Conservation (phyloP, 2,888 invertebrate genomes). For the Sesia bembeciformis region DNA sequence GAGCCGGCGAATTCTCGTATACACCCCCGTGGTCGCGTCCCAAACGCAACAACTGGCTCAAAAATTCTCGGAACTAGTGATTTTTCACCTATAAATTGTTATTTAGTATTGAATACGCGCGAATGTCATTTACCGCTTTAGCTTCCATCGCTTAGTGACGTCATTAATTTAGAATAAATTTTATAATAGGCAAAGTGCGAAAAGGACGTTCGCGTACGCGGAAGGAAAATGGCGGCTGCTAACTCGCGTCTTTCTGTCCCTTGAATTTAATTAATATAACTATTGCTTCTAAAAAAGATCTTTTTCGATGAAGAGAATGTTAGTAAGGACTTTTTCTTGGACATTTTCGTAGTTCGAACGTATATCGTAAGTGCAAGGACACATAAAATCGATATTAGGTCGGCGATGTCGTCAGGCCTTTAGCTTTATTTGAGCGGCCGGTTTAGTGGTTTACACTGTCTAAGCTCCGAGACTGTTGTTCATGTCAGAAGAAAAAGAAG, state of each 20-base stretch:
- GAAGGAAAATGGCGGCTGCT: constrained; percentile 56
- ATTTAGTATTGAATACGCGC: constrained; percentile 2
- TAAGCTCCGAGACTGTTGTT: constrained; percentile 49
- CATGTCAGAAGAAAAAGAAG: constrained; percentile 58
- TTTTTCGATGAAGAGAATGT: constrained; percentile 23
- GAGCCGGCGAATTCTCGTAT: constrained; percentile 63
- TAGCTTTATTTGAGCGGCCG: constrained; percentile 17
- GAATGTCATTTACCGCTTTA: no score
- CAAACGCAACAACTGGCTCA: constrained; percentile 22
- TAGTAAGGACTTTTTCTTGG: constrained; percentile 33
- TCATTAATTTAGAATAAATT: constrained; percentile 4
- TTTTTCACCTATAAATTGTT: no score
- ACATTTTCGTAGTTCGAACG: constrained; percentile 16
- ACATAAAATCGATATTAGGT: constrained; percentile 44
- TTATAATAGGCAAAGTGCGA: constrained; percentile 15
- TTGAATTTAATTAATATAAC: constrained; percentile 22
- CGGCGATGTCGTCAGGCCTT: constrained; percentile 24
- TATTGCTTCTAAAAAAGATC: constrained; percentile 15
- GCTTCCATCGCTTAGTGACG: background rate
- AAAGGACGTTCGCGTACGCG: constrained; percentile 18
- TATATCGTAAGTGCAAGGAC: constrained; percentile 31
- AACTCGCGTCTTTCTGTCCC: constrained; percentile 24
- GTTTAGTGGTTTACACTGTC: constrained; percentile 37
- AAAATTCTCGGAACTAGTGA: no score
- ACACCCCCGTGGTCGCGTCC: constrained; percentile 56